phyloP scores from a whole-genome alignment of 1,140 invertebrate genomes.

The Rhynchophorus ferrugineus region DNA sequence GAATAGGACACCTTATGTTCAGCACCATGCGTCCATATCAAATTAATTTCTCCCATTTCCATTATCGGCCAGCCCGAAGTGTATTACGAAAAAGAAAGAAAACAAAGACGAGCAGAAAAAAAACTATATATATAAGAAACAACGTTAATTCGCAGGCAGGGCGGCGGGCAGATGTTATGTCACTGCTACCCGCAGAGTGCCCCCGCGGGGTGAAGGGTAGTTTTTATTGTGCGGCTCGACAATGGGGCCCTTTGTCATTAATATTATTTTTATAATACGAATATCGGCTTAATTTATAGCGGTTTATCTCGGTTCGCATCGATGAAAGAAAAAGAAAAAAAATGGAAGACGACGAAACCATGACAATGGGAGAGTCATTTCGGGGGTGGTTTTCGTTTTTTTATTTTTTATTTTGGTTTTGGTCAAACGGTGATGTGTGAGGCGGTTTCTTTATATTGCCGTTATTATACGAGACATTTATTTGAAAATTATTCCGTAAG shows the following conservation, averaged over 20 bases:
- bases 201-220: constrained; percentile 1
- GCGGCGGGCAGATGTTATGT: constrained; percentile 1
- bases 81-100: neutral
- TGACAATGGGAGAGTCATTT: too few species aligned
- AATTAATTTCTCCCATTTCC: neutral
- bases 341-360: neutral
- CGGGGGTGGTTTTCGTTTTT: too few species aligned
- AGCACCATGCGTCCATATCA: neutral
- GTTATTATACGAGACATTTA: too few species aligned
- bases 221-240: neutral
- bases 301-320: neutral
- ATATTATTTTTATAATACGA: constrained; percentile 3
- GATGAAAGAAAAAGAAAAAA: neutral
- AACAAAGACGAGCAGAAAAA: too few species aligned
- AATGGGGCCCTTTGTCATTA: constrained; percentile 4
- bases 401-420: too few species aligned
- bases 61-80: neutral
- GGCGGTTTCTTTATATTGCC: too few species aligned
- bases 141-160: neutral
- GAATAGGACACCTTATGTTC: neutral
- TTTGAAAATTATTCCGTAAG: too few species aligned
- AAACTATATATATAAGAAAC: too few species aligned
- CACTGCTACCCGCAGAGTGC: neutral
- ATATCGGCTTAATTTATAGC: constrained; percentile 6
- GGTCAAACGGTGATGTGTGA: too few species aligned